Evolutionary conservation across 2,888 invertebrate genomes (phyloP).

Genomic region (Boloria euphrosyne): DNA sequence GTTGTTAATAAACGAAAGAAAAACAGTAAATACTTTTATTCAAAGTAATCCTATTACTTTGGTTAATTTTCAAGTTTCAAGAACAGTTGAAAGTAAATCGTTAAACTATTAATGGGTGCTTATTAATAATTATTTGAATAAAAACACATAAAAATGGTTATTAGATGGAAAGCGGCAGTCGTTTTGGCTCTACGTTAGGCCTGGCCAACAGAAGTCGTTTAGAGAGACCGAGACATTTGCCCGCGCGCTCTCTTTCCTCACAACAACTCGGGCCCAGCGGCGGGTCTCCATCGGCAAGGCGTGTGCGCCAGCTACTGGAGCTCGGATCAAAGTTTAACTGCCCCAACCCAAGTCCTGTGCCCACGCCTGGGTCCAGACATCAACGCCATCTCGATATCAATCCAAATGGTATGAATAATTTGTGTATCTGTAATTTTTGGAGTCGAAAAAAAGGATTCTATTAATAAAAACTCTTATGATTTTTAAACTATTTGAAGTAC

Average conservation of each 20-base stretch:
- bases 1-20: too few species aligned
- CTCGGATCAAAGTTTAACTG: conserved; percentile 83
- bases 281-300: conserved; percentile 88
- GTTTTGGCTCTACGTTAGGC: conserved; percentile 82
- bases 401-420: conserved; percentile 86
- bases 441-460: too few species aligned
- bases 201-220: conserved; percentile 78
- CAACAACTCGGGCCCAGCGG: conserved; percentile 85
- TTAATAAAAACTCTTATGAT: too few species aligned
- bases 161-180: conserved; percentile 83
- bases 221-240: conserved; percentile 82
- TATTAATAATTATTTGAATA: not conserved
- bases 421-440: not conserved
- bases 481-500: too few species aligned
- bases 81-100: not conserved
- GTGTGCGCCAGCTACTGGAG: conserved; percentile 91
- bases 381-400: conserved; percentile 93
- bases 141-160: conserved; percentile 1
- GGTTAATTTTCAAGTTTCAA: not conserved
- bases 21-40: too few species aligned
- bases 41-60: too few species aligned
- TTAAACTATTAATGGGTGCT: too few species aligned
- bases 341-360: conserved; percentile 87
- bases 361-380: conserved; percentile 90
- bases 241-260: conserved; percentile 88